A percentile compares a stretch with the other conserved stretches of the same genome.
These are phyloP conservation scores for Conus canariensis DNA, from an alignment of 2,888 invertebrate species.

Conservation along the genomic window DNA sequence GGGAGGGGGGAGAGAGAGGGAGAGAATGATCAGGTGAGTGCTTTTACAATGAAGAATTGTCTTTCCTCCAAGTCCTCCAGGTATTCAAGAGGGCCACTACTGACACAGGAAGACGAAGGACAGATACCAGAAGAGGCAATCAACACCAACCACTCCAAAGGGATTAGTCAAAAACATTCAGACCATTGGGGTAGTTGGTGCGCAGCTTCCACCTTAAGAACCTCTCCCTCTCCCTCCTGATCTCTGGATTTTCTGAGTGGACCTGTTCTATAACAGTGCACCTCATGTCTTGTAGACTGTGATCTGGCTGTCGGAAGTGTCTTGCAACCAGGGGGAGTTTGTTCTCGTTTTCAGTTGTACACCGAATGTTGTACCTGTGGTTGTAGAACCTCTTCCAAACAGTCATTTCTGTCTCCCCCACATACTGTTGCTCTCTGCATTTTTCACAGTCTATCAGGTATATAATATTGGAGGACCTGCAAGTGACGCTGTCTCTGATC, in stretches of 20 bases:
- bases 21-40: neutral
- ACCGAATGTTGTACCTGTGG: neutral
- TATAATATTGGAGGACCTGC: neutral
- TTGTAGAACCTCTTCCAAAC: conserved; percentile 7
- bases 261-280: conserved; percentile 11
- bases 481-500: neutral
- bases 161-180: neutral
- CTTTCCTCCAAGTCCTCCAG: conserved; percentile 3
- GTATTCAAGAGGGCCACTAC: conserved; percentile 3
- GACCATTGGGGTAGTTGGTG: neutral
- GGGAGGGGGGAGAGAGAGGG: neutral
- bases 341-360: neutral
- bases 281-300: neutral
- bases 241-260: conserved; percentile 7
- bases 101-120: neutral
- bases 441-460: conserved; percentile 10
- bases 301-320: conserved; percentile 1
- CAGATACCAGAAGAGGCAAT: neutral
- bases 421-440: conserved; percentile 10
- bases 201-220: neutral
- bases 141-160: neutral
- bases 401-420: conserved; percentile 1
- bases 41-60: neutral
- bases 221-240: neutral
- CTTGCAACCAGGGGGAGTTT: conserved; percentile 1